Percentiles rank a stretch among this genome's conserved stretches.
phyloP scores from a whole-genome alignment of 1,140 invertebrate species.

The Delia radicum region DNA sequence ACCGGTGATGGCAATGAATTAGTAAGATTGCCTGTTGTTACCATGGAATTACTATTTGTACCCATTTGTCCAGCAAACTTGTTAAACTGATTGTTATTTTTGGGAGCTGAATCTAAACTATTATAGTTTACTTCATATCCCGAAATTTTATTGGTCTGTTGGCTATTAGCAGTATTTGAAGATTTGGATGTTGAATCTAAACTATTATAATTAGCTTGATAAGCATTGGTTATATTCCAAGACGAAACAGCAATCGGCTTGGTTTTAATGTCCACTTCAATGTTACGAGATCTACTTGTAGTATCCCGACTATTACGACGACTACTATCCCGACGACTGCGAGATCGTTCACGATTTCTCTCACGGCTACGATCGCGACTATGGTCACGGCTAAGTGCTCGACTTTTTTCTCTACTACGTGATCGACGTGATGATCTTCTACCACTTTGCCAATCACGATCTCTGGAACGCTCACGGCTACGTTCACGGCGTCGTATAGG shows the following conservation, averaged over 20 bases:
- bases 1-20: background rate
- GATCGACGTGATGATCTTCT: conserved; percentile 40
- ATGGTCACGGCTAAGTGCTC: conserved; percentile 61
- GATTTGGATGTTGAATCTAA: too few relatives aligned
- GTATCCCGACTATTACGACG: background rate
- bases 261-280: background rate
- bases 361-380: conserved; percentile 58
- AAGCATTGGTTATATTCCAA: background rate
- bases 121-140: too few relatives aligned
- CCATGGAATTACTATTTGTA: background rate
- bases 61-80: too few relatives aligned
- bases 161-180: background rate
- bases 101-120: too few relatives aligned
- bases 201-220: background rate
- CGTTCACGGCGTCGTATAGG: conserved; percentile 39
- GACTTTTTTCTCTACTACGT: conserved; percentile 57
- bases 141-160: too few relatives aligned
- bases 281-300: background rate
- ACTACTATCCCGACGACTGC: background rate
- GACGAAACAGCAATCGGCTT: conserved; percentile 24
- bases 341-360: background rate
- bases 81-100: too few relatives aligned
- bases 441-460: conserved; percentile 32
- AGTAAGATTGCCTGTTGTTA: too few relatives aligned
- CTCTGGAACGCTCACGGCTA: conserved; percentile 14